phyloP scores from a whole-genome alignment of 2,113 vertebrate genomes.

The Pterocles burchelli region DNA sequence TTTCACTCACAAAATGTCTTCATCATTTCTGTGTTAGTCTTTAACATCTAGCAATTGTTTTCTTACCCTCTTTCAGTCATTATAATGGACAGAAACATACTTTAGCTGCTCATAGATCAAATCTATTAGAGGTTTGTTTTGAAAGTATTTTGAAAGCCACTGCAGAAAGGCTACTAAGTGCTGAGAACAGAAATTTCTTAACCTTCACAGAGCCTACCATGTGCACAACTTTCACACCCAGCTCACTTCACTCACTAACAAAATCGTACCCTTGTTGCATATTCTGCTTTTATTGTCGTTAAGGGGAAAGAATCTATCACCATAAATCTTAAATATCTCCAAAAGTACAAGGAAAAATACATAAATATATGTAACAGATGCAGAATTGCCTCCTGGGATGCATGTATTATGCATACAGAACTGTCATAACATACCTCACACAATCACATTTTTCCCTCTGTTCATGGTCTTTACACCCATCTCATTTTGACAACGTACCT shows the following conservation, averaged over 20 bases:
- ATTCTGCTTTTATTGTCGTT: slow-evolving; percentile 75
- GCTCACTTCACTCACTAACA: slow-evolving; percentile 21
- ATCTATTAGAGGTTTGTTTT: slow-evolving; percentile 41
- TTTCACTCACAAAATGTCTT: slow-evolving; percentile 39
- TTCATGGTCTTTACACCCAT: slow-evolving; percentile 68
- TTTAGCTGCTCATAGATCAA: slow-evolving; percentile 56
- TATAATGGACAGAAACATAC: slow-evolving; percentile 55
- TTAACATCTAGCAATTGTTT: slow-evolving; percentile 55
- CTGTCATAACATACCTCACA: slow-evolving; percentile 70
- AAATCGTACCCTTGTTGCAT: slow-evolving; percentile 67
- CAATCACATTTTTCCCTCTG: slow-evolving; percentile 60
- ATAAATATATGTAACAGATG: slow-evolving; percentile 80
- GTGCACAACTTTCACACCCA: neutral
- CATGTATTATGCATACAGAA: slow-evolving; percentile 74
- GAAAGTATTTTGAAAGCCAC: slow-evolving; percentile 46
- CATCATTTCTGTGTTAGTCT: slow-evolving; percentile 57
- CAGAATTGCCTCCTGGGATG: slow-evolving; percentile 74
- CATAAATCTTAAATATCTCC: slow-evolving; percentile 76
- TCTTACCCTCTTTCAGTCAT: slow-evolving; percentile 55
- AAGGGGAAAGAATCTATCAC: slow-evolving; percentile 70
- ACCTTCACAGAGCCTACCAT: slow-evolving; percentile 32
- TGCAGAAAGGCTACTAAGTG: neutral
- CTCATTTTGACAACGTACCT: slow-evolving; percentile 67
- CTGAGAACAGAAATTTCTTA: neutral
- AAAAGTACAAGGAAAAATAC: slow-evolving; percentile 76